These are phyloP conservation scores for Etheostoma cragini DNA, from an alignment of 2,113 vertebrate species.

Conservation along the genomic window DNA sequence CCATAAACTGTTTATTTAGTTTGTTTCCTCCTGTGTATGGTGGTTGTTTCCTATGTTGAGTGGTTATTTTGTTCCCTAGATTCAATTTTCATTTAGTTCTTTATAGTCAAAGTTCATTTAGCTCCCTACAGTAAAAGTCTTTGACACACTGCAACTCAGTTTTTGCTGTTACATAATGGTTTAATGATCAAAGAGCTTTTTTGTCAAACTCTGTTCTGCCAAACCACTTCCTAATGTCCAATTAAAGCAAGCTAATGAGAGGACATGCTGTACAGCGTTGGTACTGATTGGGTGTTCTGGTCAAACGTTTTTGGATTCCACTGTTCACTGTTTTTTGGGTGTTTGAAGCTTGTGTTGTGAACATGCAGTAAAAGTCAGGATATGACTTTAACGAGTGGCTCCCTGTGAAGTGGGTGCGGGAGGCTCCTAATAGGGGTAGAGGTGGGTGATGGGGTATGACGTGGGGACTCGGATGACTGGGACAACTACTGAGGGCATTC, in stretches of 20 bases:
- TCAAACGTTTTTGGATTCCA: neutral
- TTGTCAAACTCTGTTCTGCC: neutral
- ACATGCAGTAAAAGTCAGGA: neutral
- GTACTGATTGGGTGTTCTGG: neutral
- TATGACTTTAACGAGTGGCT: slow-evolving; percentile 36
- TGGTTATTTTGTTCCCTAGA: neutral
- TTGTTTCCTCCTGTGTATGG: neutral
- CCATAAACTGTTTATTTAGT: neutral
- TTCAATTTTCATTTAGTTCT: neutral
- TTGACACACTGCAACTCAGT: neutral
- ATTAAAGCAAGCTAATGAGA: neutral
- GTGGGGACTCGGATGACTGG: slow-evolving; percentile 69
- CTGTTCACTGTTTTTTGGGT: neutral
- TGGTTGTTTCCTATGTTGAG: neutral
- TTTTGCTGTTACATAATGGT: neutral
- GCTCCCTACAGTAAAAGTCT: neutral
- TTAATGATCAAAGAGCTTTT: slow-evolving; percentile 23
- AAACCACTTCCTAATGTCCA: neutral
- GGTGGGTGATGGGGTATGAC: slow-evolving; percentile 61
- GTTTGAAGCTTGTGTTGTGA: neutral
- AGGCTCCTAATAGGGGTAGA: slow-evolving; percentile 64
- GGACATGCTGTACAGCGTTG: neutral
- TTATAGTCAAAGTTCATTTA: neutral
- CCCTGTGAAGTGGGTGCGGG: slow-evolving; percentile 15
- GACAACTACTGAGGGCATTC: slow-evolving; percentile 72